phyloP scores from a whole-genome alignment of 1,140 invertebrate species.

The Brachionus manjavacas region DNA sequence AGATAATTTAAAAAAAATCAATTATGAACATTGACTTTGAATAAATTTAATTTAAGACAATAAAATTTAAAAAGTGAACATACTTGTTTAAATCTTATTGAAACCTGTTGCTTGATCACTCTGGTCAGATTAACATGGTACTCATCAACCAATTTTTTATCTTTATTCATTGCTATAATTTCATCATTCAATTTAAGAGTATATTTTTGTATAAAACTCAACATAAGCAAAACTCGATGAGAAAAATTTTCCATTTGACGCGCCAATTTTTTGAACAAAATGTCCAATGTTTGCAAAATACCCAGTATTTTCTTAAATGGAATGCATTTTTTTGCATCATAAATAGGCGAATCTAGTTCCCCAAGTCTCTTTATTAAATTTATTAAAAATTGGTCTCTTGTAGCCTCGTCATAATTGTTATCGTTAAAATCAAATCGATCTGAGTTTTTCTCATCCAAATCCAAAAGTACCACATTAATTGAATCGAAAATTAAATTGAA shows the following conservation, averaged over 20 bases:
- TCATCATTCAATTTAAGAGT: conserved; percentile 61
- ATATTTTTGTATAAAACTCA: conserved; percentile 66
- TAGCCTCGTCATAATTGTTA: background rate
- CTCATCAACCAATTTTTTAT: conserved; percentile 51
- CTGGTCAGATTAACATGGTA: conserved; percentile 53
- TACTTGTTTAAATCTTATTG: conserved; percentile 37
- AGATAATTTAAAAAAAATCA: too few relatives aligned
- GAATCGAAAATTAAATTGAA: conserved; percentile 75
- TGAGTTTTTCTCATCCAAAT: conserved; percentile 9
- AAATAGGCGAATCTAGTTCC: background rate
- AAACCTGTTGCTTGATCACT: conserved; percentile 39
- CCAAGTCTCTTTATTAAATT: background rate
- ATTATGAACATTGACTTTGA: too few relatives aligned
- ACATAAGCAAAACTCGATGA: conserved; percentile 66
- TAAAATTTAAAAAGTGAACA: background rate
- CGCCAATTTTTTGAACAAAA: conserved; percentile 78
- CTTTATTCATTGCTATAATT: conserved; percentile 47
- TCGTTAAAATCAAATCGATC: conserved; percentile 31
- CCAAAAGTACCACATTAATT: conserved; percentile 63
- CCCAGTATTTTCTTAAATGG: conserved; percentile 57
- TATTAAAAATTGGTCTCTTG: background rate
- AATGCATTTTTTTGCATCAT: conserved; percentile 48
- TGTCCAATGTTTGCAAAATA: conserved; percentile 69
- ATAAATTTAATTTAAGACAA: background rate
- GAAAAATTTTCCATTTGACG: conserved; percentile 68